Conservation (phyloP, 2,797 vertebrate species). For the Prunella strophiata region DNA sequence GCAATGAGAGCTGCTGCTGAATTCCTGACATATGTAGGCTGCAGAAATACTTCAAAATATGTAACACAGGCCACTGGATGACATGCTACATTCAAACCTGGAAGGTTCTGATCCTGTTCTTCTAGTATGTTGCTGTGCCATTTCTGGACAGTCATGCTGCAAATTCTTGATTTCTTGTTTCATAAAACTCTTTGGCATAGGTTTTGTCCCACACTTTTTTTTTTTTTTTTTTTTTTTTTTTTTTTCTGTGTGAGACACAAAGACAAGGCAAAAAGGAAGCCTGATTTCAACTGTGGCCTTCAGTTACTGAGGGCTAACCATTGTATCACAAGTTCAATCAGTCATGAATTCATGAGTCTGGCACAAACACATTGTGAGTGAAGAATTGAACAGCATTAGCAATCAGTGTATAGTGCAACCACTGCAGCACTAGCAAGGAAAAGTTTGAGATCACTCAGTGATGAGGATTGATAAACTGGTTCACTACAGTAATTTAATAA, state of each 20-base stretch:
- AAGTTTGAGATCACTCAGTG: background rate
- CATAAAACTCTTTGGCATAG: background rate
- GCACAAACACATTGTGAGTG: background rate
- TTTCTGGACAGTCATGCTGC: background rate
- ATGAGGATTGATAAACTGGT: accelerated
- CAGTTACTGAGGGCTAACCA: background rate
- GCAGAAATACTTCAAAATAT: background rate
- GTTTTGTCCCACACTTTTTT: background rate
- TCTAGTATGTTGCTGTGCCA: background rate
- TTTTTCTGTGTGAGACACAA: background rate
- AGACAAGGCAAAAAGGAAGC: background rate
- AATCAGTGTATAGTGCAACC: background rate
- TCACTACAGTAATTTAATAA: background rate
- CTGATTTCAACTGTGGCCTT: background rate
- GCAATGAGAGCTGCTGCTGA: background rate
- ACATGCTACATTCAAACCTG: background rate
- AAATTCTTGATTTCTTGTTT: background rate
- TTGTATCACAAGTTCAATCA: accelerated
- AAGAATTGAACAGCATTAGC: background rate
- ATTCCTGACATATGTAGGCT: background rate
- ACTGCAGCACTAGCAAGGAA: background rate
- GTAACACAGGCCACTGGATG: background rate
- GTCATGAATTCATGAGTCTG: background rate
- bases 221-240: background rate
- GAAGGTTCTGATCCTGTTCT: background rate